Conservation (phyloP, 2,113 vertebrate genomes). For the Vulpes ferrilata region DNA sequence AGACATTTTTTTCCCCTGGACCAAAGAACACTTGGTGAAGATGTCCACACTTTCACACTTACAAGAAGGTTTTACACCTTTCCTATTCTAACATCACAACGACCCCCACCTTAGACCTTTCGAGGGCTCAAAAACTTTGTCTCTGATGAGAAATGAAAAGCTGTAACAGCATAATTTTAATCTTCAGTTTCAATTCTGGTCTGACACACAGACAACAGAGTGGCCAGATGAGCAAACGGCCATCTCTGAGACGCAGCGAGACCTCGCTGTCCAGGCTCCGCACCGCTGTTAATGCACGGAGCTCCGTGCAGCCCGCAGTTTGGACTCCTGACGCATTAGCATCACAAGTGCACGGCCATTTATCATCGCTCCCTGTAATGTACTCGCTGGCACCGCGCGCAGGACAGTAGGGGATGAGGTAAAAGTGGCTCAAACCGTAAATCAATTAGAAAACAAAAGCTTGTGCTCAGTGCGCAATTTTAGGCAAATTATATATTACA, state of each 20-base stretch:
- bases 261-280: slow-evolving; percentile 66
- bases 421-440: slow-evolving; percentile 90
- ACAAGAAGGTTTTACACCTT: neutral
- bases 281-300: slow-evolving; percentile 72
- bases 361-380: slow-evolving; percentile 91
- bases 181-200: slow-evolving; percentile 82
- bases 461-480: slow-evolving; percentile 88
- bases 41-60: slow-evolving; percentile 50
- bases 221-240: slow-evolving; percentile 78
- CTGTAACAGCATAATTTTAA: slow-evolving; percentile 77
- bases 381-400: slow-evolving; percentile 88
- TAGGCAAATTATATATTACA: slow-evolving; percentile 90
- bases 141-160: slow-evolving; percentile 80
- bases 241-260: slow-evolving; percentile 75
- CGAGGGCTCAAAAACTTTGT: slow-evolving; percentile 68
- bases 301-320: slow-evolving; percentile 77
- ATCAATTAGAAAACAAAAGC: slow-evolving; percentile 96
- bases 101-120: neutral
- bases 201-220: slow-evolving; percentile 79
- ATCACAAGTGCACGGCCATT: slow-evolving; percentile 89
- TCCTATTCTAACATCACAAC: neutral
- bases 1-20: neutral
- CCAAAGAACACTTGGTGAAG: slow-evolving; percentile 69
- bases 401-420: slow-evolving; percentile 89
- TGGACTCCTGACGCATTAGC: slow-evolving; percentile 89